These are phyloP conservation scores for Mythimna vitellina DNA, from an alignment of 2,888 invertebrate species.

Conservation along the genomic window DNA sequence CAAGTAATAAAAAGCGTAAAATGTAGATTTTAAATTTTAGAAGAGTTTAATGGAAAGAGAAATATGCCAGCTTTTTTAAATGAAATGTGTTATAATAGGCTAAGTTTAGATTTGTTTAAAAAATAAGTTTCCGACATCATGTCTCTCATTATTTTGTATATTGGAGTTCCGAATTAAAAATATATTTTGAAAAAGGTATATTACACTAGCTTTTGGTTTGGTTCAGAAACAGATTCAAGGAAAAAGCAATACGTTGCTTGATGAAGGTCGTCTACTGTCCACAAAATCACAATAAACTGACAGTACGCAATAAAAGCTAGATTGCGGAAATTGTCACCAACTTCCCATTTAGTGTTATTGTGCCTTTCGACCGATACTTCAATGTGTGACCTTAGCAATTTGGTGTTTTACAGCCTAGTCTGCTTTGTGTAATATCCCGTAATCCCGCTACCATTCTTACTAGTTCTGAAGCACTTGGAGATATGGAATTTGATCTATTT, in stretches of 20 bases:
- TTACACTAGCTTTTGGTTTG: background rate
- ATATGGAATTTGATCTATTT: background rate
- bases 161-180: too few relatives aligned
- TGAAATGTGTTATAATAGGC: background rate
- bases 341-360: conserved; percentile 24
- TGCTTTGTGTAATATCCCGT: background rate
- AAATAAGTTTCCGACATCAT: too few relatives aligned
- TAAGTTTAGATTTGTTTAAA: too few relatives aligned
- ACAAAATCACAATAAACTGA: conserved; percentile 25
- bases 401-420: background rate
- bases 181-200: too few relatives aligned
- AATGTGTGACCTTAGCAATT: conserved; percentile 24
- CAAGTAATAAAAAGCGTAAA: background rate
- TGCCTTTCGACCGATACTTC: conserved; percentile 13
- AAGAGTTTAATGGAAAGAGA: background rate
- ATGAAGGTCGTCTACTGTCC: conserved; percentile 27
- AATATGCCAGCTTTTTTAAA: background rate
- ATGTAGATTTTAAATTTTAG: background rate
- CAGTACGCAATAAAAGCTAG: conserved; percentile 18
- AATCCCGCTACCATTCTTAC: background rate
- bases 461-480: background rate
- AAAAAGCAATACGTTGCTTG: background rate
- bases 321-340: conserved; percentile 38
- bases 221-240: background rate
- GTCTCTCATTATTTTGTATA: too few relatives aligned